Percentiles rank a stretch among this genome's conserved stretches.
Conservation (phyloP, 2,113 vertebrate species). For the Muntiacus muntjak region DNA sequence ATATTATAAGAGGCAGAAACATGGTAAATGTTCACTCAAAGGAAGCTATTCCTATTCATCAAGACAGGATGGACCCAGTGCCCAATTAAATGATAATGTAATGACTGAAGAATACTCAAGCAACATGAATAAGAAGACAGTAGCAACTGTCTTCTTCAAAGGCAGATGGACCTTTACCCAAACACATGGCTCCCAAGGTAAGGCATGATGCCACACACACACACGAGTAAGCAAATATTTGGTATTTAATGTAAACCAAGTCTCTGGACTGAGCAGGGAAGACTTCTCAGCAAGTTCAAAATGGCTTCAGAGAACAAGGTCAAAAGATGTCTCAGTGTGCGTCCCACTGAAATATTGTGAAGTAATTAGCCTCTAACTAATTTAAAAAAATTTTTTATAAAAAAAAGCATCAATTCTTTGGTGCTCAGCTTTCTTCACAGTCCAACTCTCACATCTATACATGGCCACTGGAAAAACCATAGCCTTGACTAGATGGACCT, state of each 20-base stretch:
- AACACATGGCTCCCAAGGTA: background rate
- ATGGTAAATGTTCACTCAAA: background rate
- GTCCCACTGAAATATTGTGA: too few species aligned
- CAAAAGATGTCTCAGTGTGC: background rate
- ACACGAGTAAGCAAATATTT: background rate
- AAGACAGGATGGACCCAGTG: background rate
- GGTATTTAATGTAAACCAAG: background rate
- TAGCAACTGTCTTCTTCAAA: background rate
- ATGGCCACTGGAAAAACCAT: too few species aligned
- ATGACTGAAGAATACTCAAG: background rate
- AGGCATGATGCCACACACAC: background rate
- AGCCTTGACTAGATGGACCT: too few species aligned
- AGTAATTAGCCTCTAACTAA: too few species aligned
- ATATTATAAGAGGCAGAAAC: background rate
- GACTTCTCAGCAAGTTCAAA: background rate
- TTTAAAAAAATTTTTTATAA: too few species aligned
- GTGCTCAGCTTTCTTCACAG: too few species aligned
- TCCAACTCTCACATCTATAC: too few species aligned
- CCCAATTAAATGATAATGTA: background rate
- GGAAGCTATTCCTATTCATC: background rate
- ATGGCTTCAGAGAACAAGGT: background rate
- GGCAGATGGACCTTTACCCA: background rate
- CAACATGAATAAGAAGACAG: background rate
- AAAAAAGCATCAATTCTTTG: too few species aligned
- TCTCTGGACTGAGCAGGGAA: background rate